Evolutionary conservation across 1,140 invertebrate genomes (phyloP), one percentile per base, ranked within the genome.

Genomic region (Halesus radiatus): DNA sequence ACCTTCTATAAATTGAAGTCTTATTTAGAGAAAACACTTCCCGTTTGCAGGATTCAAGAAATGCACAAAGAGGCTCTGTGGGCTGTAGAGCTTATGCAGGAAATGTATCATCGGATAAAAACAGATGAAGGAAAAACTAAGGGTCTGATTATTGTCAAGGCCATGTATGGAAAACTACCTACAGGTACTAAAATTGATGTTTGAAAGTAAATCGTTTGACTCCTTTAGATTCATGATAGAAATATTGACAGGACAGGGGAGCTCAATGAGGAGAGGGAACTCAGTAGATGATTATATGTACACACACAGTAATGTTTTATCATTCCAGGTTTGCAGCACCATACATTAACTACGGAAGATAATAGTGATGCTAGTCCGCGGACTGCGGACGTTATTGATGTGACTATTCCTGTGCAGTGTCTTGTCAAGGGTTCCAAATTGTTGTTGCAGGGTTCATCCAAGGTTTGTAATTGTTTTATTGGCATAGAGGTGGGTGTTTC

Each of bases 341-440:
- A 77, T 53, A 10, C 60, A 16, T 23, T 79, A 37, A 68, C 20
- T 37, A 22, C 66, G 8, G 68, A 75, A 13, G 84, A 84, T 72
- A 87, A 85, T 50, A 84, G 85, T 60, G 82, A 81, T 53, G 85
- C 80, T 81, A 88, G 84, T 84, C 16, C 68, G 13, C 16, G 52
- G 0, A 3, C 20, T 18, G 26, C 87, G 13, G 94, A 96, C 85
- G 91, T 96, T 10, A 95, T 99, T 74, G 96, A 98, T 88, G 98
- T 99, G 3, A 98, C 96, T 3, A 92, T 98, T 84, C 96, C 97
- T 1, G 85, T 99, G 18, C 98, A 99, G 87, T 97, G 97, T 85
- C 91, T 99, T 81, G 96, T 99, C 22, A 97, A 95, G 85, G 95
- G 98, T 86, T 96, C 96, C 3, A 94, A 94, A 86, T 89, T 99